Conservation (phyloP, 2,797 vertebrate species). For the Pangasius sanitwongsei region DNA sequence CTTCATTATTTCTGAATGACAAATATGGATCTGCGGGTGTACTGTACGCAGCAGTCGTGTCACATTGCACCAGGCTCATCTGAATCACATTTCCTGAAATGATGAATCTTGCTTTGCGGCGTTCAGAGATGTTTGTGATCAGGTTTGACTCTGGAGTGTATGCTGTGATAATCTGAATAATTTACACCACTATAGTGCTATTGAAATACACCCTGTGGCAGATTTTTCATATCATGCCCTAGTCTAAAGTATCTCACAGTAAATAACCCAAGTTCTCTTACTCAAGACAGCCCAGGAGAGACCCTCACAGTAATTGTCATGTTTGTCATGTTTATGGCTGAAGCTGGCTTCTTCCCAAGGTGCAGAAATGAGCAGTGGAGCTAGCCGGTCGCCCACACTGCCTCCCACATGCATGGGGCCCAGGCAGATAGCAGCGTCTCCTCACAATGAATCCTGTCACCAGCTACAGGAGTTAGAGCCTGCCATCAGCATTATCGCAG, state of each 20-base stretch:
- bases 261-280: conserved; percentile 8
- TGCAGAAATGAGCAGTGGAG: conserved; percentile 51
- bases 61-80: background rate
- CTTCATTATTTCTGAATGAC: conserved; percentile 51
- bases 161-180: conserved; percentile 1
- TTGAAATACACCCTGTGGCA: background rate
- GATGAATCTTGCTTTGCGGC: background rate
- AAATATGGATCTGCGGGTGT: background rate
- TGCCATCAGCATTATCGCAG: conserved; percentile 56
- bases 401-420: conserved; percentile 56
- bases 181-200: background rate
- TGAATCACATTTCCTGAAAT: conserved; percentile 3
- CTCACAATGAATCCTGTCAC: conserved; percentile 63
- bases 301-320: conserved; percentile 40
- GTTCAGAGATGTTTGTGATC: background rate
- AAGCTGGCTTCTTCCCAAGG: conserved; percentile 37
- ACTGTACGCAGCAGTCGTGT: conserved; percentile 11
- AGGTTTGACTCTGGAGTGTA: background rate
- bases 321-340: conserved; percentile 45
- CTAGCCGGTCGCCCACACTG: conserved; percentile 43
- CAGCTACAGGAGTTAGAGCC: conserved; percentile 64
- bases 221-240: background rate
- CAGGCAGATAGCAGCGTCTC: conserved; percentile 62
- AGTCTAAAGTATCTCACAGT: background rate
- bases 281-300: conserved; percentile 19